Conservation (phyloP, 2,797 vertebrate species). For the Propithecus perrieri region DNA sequence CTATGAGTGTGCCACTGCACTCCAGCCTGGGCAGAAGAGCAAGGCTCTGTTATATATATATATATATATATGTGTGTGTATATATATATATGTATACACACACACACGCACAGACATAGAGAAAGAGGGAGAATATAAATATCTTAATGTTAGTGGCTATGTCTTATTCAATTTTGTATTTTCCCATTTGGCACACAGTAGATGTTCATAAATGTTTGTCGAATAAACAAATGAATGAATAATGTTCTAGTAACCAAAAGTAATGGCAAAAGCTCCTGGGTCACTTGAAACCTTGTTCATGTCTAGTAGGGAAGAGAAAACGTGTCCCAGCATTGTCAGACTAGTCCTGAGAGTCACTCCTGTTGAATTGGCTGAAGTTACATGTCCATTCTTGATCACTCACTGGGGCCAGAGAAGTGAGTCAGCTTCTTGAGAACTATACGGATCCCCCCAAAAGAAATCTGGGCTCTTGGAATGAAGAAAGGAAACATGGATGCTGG, state of each 20-base stretch:
- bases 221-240: constrained; percentile 19
- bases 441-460: background rate
- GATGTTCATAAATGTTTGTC: background rate
- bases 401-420: background rate
- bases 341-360: background rate
- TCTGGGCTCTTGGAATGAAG: background rate
- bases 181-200: background rate
- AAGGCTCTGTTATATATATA: background rate
- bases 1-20: background rate
- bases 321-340: background rate
- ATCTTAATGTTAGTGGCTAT: background rate
- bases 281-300: background rate
- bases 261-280: background rate
- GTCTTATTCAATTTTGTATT: background rate
- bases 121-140: background rate
- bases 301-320: constrained; percentile 27
- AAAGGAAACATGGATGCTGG: background rate
- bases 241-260: background rate
- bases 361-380: background rate
- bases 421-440: background rate
- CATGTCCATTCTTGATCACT: background rate
- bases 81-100: too few relatives aligned
- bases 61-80: too few relatives aligned
- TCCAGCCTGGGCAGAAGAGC: background rate
- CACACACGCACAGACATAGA: too few relatives aligned